Base-by-base conservation (phyloP, 2,113 vertebrate genomes). In the Isichthys henryi region DNA sequence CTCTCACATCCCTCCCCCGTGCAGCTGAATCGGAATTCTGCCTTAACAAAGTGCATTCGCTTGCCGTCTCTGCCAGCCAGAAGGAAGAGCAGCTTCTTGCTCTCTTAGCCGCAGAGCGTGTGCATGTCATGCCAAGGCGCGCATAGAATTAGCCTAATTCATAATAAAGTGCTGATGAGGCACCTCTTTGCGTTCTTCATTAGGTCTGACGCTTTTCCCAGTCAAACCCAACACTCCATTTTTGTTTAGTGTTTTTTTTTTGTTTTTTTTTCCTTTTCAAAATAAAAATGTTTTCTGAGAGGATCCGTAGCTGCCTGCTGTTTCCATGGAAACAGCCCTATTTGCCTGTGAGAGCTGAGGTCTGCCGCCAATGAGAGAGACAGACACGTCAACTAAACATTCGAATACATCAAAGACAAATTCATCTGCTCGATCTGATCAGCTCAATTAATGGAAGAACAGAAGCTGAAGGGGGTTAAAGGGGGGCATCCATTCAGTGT, bases 391-490 rank as follows among this genome's bases (percentile, higher is more conserved):
- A 95, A 95, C 96, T 96, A 96, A 97, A 49, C 53, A 97, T 95
- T 95, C 93, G 93, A 96, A 94, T 95, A 96, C 96, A 96, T 96
- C 95, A 97, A 97, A 97, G 96, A 96, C 96, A 96, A 96, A 96
- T 97, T 97, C 95, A 95, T 97, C 96, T 97, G 95, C 96, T 96
- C 96, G 96, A 95, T 97, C 96, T 97, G 97, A 98, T 97, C 97
- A 98, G 97, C 97, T 97, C 96, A 97, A 97, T 97, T 98, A 97
- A 98, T 96, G 96, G 96, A 96, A 96, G 96, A 97, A 96, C 95
- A 95, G 96, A 97, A 96, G 96, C 96, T 97, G 97, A 97, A 97
- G 96, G 95, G 95, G 97, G 97, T 97, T 98, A 97, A 97, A 97
- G 96, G 96, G 97, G 97, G 97, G 96, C 97, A 97, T 94, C 96